Percentiles rank a stretch among this genome's conserved stretches.
phyloP scores from a whole-genome alignment of 1,140 invertebrate species.

The Drosophila jambulina region DNA sequence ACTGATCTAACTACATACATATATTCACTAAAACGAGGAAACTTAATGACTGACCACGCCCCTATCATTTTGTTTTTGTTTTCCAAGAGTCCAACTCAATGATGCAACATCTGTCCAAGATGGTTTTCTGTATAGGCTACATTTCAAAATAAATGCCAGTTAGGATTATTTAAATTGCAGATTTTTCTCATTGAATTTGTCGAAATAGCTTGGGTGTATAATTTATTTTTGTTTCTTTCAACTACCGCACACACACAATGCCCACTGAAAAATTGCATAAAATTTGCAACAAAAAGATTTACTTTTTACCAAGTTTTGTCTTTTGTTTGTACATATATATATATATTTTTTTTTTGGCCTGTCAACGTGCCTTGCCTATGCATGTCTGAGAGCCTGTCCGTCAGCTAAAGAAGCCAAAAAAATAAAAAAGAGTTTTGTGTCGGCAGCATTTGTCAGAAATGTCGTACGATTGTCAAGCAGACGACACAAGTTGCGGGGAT shows the following conservation, averaged over 20 bases:
- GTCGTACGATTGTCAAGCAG: slow-evolving; percentile 75
- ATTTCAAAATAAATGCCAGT: slow-evolving; percentile 79
- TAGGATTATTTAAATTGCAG: slow-evolving; percentile 80
- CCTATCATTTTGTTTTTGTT: background rate
- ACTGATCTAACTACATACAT: background rate
- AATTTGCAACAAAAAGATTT: slow-evolving; percentile 59
- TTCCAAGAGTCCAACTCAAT: slow-evolving; percentile 16
- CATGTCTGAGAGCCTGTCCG: slow-evolving; percentile 55
- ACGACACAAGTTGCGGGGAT: slow-evolving; percentile 43
- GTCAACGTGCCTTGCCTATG: slow-evolving; percentile 71
- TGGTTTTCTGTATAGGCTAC: slow-evolving; percentile 51
- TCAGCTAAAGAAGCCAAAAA: slow-evolving; percentile 26
- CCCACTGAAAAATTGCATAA: slow-evolving; percentile 70
- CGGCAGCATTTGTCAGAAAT: slow-evolving; percentile 78
- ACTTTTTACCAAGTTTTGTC: slow-evolving; percentile 26
- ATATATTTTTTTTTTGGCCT: slow-evolving; percentile 40
- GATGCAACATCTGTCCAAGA: slow-evolving; percentile 73
- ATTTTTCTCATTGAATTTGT: slow-evolving; percentile 79
- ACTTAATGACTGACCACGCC: slow-evolving; percentile 16
- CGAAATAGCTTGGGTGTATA: slow-evolving; percentile 71
- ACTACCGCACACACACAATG: slow-evolving; percentile 35
- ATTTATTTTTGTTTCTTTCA: slow-evolving; percentile 60
- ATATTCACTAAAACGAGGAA: background rate
- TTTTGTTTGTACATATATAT: slow-evolving; percentile 10
- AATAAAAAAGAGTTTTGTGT: slow-evolving; percentile 60